Base-by-base conservation (phyloP, 2,888 invertebrate genomes). In the Allygus modestus region DNA sequence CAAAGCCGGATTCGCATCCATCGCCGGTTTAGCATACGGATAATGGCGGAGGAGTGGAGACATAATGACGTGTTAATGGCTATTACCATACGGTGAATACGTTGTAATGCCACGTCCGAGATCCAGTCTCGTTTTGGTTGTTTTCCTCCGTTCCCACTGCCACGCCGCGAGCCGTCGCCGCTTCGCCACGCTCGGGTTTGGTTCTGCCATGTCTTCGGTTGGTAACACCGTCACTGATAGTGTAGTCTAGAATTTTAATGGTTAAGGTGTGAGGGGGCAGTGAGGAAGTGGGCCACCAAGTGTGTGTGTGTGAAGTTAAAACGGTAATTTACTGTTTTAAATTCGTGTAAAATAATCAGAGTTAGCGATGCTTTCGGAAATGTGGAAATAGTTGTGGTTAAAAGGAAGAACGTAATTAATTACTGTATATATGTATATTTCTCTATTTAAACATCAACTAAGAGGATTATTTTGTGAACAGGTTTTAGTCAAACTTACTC, bases 11-110 rank as follows among this genome's bases (percentile, higher is more conserved):
- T 65, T 65, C 65, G 31, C 65, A 58, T 58, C 23, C 54, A 65
- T 65, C 65, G 20, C 9, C 5, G 28, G 65, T 65, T 65, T 65
- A 65, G 31, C 65, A 65, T 65, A 65, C 54, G 54, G 46, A 23
- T 9, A 58, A 58, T 58, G 58, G 23, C 58, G 26, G 5, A 31
- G 65, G 65, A 65, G 65, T 65, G 65, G 65, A 65, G 65, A 4
- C 31, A 65, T 65, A 65, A 65, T 65, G 31, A 28, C 65, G 65
- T 28, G 65, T 65, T 65, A 65, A 65, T 65, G 31, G 65, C 15
- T 9, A 65, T 65, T 65, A 65, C 65, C 65, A 65, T 65, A 65
- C 65, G 65, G 31, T 31, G 28, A 65, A 65, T 65, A 65, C 23
- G 23, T 11, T 28, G 31, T 4, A 58, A 54, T 54, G 54, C 7